Evolutionary conservation across 2,113 vertebrate genomes (phyloP).

Genomic region (Camelus dromedarius): DNA sequence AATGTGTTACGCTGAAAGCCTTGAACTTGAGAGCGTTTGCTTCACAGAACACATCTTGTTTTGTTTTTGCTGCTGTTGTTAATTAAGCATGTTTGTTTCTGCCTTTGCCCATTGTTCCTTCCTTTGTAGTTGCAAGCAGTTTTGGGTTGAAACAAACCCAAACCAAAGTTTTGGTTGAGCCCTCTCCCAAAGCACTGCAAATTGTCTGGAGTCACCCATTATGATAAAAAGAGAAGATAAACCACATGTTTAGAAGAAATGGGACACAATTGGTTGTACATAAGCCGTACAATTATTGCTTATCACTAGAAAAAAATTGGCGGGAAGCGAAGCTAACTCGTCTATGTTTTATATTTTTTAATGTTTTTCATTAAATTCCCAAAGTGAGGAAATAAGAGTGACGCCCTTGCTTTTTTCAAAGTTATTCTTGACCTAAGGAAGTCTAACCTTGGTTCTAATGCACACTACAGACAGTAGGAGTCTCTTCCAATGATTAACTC

Average conservation of each 20-base stretch:
- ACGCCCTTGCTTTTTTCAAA: background rate
- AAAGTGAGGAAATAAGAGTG: background rate
- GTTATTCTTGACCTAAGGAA: constrained; percentile 23
- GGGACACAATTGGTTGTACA: background rate
- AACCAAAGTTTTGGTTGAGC: background rate
- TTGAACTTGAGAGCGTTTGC: background rate
- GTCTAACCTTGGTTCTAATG: background rate
- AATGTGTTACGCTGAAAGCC: background rate
- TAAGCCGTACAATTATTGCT: background rate
- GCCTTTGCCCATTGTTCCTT: background rate
- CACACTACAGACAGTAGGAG: background rate
- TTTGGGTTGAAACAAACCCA: background rate
- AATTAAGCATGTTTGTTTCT: background rate
- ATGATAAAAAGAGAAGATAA: background rate
- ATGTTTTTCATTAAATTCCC: background rate
- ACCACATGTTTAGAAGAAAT: background rate
- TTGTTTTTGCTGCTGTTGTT: background rate
- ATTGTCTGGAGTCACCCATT: background rate
- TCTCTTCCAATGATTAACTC: background rate
- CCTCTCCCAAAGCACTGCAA: background rate
- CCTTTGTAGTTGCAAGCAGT: background rate
- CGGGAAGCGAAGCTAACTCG: background rate
- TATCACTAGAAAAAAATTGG: background rate
- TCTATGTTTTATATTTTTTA: background rate
- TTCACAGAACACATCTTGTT: background rate